These are phyloP conservation scores for Anticlea derivata DNA, from an alignment of 2,888 invertebrate species.

Conservation along the genomic window DNA sequence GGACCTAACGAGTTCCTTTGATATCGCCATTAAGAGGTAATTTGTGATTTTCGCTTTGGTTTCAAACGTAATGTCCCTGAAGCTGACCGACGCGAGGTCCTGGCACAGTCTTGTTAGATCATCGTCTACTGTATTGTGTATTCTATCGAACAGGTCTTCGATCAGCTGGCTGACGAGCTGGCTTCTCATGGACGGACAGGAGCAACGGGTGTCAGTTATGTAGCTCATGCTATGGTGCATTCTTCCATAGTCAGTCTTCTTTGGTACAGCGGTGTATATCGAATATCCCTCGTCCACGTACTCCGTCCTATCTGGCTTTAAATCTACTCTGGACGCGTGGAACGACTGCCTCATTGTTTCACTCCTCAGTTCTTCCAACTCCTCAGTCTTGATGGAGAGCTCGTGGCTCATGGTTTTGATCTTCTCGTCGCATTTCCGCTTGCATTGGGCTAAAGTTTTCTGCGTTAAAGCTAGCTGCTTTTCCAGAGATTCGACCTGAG, in stretches of 20 bases:
- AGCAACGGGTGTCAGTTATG: constrained; percentile 70
- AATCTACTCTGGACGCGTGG: constrained; percentile 71
- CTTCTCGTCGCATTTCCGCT: constrained; percentile 81
- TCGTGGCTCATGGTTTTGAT: constrained; percentile 84
- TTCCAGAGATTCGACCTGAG: constrained; percentile 84
- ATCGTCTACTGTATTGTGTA: constrained; percentile 71
- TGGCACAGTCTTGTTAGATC: constrained; percentile 70
- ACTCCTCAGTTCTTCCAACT: constrained; percentile 75
- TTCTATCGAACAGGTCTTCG: constrained; percentile 75
- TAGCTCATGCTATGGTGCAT: constrained; percentile 81
- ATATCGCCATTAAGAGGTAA: constrained; percentile 80
- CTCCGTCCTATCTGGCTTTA: constrained; percentile 75
- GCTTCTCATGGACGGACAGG: constrained; percentile 75
- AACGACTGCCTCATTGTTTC: constrained; percentile 73
- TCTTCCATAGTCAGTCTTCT: constrained; percentile 73
- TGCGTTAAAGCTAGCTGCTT: constrained; percentile 82
- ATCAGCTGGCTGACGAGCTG: constrained; percentile 77
- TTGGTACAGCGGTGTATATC: constrained; percentile 76
- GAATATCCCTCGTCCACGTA: constrained; percentile 78
- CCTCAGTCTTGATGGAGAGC: constrained; percentile 80
- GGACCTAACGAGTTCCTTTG: constrained; percentile 78
- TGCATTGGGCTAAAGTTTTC: constrained; percentile 79
- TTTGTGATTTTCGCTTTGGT: constrained; percentile 80
- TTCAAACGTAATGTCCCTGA: constrained; percentile 63
- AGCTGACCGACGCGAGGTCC: constrained; percentile 61